These are phyloP conservation scores for Sisyra terminalis DNA, from an alignment of 2,888 invertebrate genomes.

Conservation along the genomic window DNA sequence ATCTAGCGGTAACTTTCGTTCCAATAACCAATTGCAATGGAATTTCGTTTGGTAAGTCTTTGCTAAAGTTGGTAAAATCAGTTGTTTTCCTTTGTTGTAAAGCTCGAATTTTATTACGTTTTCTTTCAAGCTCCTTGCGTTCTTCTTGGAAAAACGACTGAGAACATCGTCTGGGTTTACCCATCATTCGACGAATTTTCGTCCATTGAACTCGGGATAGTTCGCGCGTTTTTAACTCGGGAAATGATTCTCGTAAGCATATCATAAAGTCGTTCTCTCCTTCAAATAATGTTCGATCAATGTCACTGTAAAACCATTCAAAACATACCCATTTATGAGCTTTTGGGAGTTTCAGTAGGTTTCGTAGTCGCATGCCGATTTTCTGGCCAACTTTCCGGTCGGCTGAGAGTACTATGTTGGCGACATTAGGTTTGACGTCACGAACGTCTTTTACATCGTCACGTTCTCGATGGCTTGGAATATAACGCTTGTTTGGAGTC, in stretches of 20 bases:
- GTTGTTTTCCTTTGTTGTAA: constrained; percentile 82
- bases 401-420: constrained; percentile 30
- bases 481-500: constrained; percentile 26
- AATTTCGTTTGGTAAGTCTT: constrained; percentile 87
- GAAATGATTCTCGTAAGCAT: constrained; percentile 86
- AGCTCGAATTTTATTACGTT: constrained; percentile 79
- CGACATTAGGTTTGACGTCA: constrained; percentile 7
- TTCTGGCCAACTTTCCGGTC: constrained; percentile 79
- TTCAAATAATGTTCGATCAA: constrained; percentile 86
- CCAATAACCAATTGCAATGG: constrained; percentile 90
- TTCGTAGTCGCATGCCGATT: constrained; percentile 75
- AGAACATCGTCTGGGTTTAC: constrained; percentile 89
- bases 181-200: constrained; percentile 88
- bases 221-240: constrained; percentile 70
- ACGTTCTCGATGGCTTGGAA: constrained; percentile 25
- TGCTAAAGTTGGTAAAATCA: constrained; percentile 51
- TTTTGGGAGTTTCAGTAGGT: constrained; percentile 91
- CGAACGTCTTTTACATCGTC: constrained; percentile 16
- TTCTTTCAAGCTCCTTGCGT: constrained; percentile 72
- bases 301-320: constrained; percentile 98
- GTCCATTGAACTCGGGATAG: constrained; percentile 89
- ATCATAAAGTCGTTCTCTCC: constrained; percentile 94
- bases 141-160: constrained; percentile 94
- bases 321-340: constrained; percentile 99
- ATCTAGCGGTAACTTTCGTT: constrained; percentile 80